A percentile compares a stretch with the other conserved stretches of the same genome.
Evolutionary conservation across 2,797 vertebrate genomes (phyloP).

Genomic region (Podarcis siculus): DNA sequence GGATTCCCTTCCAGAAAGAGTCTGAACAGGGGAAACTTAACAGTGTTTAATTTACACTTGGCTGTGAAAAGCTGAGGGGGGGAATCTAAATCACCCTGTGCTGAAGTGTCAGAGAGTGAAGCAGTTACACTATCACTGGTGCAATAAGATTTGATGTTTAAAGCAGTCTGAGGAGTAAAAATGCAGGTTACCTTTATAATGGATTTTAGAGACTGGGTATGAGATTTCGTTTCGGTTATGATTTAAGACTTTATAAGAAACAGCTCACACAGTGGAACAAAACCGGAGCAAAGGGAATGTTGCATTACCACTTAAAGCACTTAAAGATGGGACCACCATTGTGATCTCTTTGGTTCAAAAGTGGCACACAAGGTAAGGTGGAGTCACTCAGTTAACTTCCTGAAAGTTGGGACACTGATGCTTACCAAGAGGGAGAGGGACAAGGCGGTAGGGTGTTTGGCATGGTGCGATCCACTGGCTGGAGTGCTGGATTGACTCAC

Average conservation of each 20-base stretch:
- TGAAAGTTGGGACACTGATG: no score
- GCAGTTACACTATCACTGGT: constrained; percentile 43
- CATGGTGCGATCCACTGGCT: no score
- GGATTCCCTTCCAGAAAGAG: constrained; percentile 42
- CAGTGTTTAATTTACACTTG: constrained; percentile 52
- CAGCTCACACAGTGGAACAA: background rate
- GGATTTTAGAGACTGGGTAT: constrained; percentile 21
- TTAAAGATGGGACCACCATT: background rate
- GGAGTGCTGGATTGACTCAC: no score
- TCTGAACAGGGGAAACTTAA: constrained; percentile 34
- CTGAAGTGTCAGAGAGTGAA: constrained; percentile 31
- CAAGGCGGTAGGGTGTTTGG: no score
- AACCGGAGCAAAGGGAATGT: background rate
- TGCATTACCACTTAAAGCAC: background rate
- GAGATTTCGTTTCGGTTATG: constrained; percentile 34
- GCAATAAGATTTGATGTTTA: constrained; percentile 49
- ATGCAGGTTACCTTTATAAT: constrained; percentile 37
- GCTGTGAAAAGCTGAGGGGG: constrained; percentile 41
- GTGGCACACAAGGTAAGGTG: no score
- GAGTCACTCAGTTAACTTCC: no score
- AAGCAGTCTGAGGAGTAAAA: constrained; percentile 41
- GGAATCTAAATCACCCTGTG: constrained; percentile 41
- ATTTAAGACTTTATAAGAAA: constrained; percentile 11
- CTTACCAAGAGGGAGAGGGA: no score
- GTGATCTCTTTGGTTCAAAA: background rate